Evolutionary conservation across 2,113 vertebrate genomes (phyloP).

Genomic region (Corythornis cristatus): DNA sequence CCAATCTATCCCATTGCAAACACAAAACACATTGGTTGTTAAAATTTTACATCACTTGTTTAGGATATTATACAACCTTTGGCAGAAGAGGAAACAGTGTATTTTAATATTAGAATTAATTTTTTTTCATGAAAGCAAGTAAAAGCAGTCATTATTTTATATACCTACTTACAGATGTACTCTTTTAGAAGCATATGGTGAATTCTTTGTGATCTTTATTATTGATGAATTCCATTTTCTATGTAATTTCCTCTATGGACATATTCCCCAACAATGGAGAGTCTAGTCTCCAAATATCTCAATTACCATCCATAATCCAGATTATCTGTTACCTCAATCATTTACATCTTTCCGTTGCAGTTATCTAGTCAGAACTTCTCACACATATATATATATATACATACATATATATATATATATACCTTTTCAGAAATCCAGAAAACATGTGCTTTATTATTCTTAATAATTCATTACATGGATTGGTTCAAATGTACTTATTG

Average conservation of each 20-base stretch:
- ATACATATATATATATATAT: background rate
- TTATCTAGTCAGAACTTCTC: background rate
- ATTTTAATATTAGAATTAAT: background rate
- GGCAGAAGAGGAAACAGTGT: background rate
- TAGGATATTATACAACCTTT: background rate
- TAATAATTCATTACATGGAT: background rate
- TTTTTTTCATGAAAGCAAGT: background rate
- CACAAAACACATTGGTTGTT: background rate
- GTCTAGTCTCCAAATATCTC: background rate
- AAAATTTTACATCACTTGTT: background rate
- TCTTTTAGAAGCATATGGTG: background rate
- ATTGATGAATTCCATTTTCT: background rate
- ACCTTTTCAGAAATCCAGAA: background rate
- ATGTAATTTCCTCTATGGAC: background rate
- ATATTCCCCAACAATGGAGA: background rate
- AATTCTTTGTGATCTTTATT: background rate
- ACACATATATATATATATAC: too few species aligned
- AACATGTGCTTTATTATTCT: background rate
- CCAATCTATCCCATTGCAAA: background rate
- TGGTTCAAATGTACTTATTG: background rate
- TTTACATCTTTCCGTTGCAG: background rate
- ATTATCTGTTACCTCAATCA: background rate
- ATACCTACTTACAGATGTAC: background rate
- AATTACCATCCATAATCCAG: background rate
- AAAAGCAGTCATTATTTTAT: background rate